phyloP scores from a whole-genome alignment of 2,888 invertebrate species.

The Cerastis leucographa region DNA sequence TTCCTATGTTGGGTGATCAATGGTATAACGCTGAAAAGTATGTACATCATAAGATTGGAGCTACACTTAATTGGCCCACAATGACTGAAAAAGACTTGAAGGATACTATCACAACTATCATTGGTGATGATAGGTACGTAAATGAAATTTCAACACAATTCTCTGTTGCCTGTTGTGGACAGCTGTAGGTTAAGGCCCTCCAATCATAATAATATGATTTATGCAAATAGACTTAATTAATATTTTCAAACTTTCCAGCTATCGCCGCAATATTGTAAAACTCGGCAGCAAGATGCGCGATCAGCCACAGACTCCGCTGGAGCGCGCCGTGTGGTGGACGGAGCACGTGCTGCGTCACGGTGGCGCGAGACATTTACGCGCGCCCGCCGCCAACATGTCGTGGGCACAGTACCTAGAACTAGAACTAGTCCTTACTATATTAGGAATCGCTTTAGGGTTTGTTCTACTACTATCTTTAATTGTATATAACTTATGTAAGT shows the following conservation, averaged over 20 bases:
- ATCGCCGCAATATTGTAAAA: conserved; percentile 31
- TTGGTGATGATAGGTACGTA: conserved; percentile 30
- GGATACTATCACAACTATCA: conserved; percentile 17
- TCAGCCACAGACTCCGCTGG: neutral
- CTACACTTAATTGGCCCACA: conserved; percentile 14
- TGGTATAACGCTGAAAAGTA: conserved; percentile 44
- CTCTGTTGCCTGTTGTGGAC: neutral
- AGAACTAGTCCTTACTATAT: neutral
- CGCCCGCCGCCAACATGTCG: conserved; percentile 4
- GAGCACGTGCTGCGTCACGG: conserved; percentile 8
- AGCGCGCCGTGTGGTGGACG: conserved; percentile 21
- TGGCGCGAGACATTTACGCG: neutral
- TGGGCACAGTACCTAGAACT: conserved; percentile 1
- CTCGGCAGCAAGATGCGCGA: neutral
- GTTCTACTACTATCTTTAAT: neutral
- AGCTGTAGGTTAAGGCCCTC: neutral
- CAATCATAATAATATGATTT: neutral
- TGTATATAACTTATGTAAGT: neutral
- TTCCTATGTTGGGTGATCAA: conserved; percentile 37
- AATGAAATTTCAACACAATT: no score
- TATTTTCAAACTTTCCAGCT: conserved; percentile 35
- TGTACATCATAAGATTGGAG: conserved; percentile 24
- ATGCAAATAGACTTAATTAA: neutral
- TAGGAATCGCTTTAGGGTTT: neutral
- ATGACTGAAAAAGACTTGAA: conserved; percentile 32